A percentile compares a stretch with the other conserved stretches of the same genome.
phyloP scores from a whole-genome alignment of 1,140 invertebrate species.

The Ephestia elutella region DNA sequence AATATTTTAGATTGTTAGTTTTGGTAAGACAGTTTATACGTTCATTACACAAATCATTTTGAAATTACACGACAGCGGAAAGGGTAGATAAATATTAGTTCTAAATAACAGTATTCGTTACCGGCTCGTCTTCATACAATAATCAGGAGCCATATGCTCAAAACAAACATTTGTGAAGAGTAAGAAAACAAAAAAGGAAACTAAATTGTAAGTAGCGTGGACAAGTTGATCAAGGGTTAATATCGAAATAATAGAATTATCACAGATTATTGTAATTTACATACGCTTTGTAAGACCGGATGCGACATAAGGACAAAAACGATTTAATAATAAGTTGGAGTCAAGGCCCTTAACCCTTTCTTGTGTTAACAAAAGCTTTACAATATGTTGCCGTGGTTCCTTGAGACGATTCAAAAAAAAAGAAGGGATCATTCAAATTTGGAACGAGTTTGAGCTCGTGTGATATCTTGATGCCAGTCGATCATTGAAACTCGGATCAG shows the following conservation, averaged over 20 bases:
- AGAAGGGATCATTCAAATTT: constrained; percentile 66
- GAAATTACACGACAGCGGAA: constrained; percentile 23
- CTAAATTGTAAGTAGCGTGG: constrained; percentile 37
- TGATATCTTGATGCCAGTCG: constrained; percentile 55
- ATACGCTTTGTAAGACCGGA: constrained; percentile 69
- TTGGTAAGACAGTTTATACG: not conserved
- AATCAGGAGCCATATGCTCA: constrained; percentile 46
- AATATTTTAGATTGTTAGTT: not conserved
- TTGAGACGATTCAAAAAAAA: constrained; percentile 54
- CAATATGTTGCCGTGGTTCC: constrained; percentile 61
- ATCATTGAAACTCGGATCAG: constrained; percentile 39
- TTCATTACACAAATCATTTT: constrained; percentile 3
- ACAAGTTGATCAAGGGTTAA: constrained; percentile 66
- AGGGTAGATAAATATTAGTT: constrained; percentile 20
- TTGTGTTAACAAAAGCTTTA: constrained; percentile 64
- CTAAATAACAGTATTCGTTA: constrained; percentile 21
- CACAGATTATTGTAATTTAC: constrained; percentile 71
- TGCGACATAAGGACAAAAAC: constrained; percentile 70
- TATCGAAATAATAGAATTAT: constrained; percentile 69
- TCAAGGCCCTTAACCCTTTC: constrained; percentile 65
- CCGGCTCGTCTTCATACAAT: constrained; percentile 18
- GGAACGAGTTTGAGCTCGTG: constrained; percentile 56
- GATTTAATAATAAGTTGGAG: constrained; percentile 71
- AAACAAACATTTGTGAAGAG: constrained; percentile 53
- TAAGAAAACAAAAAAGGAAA: constrained; percentile 21